phyloP scores from a whole-genome alignment of 53 echinoderm and acorn worm species.

The Hippasteria phrygiana region DNA sequence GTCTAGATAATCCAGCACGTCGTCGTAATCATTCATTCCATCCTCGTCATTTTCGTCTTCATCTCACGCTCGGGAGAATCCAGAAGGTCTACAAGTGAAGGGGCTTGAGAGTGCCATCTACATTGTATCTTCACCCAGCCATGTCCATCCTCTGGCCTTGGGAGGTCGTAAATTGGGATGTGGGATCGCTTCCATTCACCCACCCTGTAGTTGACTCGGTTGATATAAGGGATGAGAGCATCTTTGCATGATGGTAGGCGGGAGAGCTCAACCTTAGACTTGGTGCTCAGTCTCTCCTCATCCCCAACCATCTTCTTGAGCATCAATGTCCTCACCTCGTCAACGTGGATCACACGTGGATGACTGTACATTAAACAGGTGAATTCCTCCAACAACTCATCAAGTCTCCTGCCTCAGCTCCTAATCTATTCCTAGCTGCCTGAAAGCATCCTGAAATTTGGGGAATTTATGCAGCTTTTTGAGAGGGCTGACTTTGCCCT shows the following conservation, averaged over 20 bases:
- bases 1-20: no score
- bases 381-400: conserved; percentile 50
- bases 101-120: conserved; percentile 62
- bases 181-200: conserved; percentile 9
- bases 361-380: conserved; percentile 67
- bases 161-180: conserved; percentile 16
- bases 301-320: conserved; percentile 66
- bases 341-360: background rate
- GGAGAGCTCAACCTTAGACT: conserved; percentile 47
- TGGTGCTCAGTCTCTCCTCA: conserved; percentile 23
- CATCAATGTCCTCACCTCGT: conserved; percentile 33
- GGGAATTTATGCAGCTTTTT: background rate
- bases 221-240: conserved; percentile 47
- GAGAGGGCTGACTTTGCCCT: conserved; percentile 62
- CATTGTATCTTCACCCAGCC: conserved; percentile 69
- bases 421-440: conserved; percentile 65
- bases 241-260: conserved; percentile 57
- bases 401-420: conserved; percentile 10
- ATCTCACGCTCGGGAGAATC: background rate
- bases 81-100: conserved; percentile 67
- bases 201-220: conserved; percentile 44
- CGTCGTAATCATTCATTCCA: no score
- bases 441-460: conserved; percentile 28
- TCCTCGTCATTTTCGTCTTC: background rate
- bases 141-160: conserved; percentile 61